These are phyloP conservation scores for Microtus ochrogaster DNA, from an alignment of 2,113 vertebrate species.

Conservation along the genomic window DNA sequence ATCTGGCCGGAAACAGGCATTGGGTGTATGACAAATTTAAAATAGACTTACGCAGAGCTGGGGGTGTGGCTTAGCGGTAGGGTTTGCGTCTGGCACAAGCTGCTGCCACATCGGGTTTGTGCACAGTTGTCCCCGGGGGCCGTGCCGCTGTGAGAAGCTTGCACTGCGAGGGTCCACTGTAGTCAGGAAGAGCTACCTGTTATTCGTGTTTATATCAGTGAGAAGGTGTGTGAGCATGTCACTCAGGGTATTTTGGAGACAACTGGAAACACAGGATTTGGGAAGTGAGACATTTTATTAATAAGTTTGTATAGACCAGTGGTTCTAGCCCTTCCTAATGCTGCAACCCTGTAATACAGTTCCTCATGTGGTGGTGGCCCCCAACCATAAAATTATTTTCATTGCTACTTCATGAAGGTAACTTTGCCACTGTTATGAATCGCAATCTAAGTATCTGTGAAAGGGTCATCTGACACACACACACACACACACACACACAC, in stretches of 20 bases:
- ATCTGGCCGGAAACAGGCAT: background rate
- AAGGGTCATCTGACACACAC: background rate
- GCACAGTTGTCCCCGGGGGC: background rate
- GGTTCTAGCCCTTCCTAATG: background rate
- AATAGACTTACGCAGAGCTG: background rate
- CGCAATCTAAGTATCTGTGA: background rate
- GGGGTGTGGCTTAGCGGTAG: background rate
- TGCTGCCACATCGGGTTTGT: too few species aligned
- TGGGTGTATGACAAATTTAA: background rate
- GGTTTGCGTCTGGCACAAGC: background rate
- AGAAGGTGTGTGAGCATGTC: background rate
- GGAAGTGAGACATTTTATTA: too few species aligned
- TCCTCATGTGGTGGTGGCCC: background rate
- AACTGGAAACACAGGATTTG: background rate
- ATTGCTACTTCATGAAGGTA: background rate
- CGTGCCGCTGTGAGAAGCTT: fast-evolving
- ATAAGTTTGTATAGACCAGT: background rate
- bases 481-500: too few species aligned
- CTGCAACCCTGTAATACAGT: background rate
- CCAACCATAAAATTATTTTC: background rate
- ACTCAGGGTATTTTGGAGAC: background rate
- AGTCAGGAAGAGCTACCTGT: background rate
- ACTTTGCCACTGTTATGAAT: background rate
- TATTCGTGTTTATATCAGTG: background rate
- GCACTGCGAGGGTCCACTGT: too few species aligned